phyloP scores from a whole-genome alignment of 1,140 invertebrate species.

The Delia radicum region DNA sequence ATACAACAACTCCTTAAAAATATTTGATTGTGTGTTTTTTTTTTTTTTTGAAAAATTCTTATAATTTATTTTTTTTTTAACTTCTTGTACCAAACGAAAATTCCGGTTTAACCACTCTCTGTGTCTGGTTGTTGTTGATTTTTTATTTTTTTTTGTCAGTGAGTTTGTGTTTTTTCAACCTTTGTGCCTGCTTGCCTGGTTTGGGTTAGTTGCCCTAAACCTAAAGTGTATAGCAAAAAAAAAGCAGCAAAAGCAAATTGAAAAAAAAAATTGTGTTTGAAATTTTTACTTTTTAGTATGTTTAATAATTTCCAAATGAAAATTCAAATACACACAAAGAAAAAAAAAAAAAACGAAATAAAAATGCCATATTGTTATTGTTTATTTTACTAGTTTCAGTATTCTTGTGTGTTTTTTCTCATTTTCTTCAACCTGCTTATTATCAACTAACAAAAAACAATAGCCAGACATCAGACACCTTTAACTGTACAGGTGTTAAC shows the following conservation, averaged over 20 bases:
- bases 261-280: neutral
- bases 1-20: neutral
- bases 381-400: neutral
- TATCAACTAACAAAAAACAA: neutral
- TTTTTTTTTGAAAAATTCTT: conserved; percentile 10
- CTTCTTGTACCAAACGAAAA: neutral
- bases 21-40: neutral
- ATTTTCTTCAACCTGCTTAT: neutral
- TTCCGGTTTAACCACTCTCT: conserved; percentile 19
- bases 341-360: neutral
- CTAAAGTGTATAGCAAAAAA: neutral
- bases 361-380: neutral
- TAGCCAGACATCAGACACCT: neutral
- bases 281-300: neutral
- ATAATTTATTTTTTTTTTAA: neutral
- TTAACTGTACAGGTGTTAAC: neutral
- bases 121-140: conserved; percentile 11
- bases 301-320: neutral
- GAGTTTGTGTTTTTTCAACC: conserved; percentile 1
- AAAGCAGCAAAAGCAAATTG: neutral
- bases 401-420: neutral
- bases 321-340: neutral
- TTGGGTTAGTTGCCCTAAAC: conserved; percentile 9
- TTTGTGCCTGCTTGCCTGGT: conserved; percentile 10
- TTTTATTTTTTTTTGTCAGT: neutral